Evolutionary conservation across 2,797 vertebrate genomes (phyloP), one percentile per base, ranked within the genome.

Genomic region (Cryptoprocta ferox): DNA sequence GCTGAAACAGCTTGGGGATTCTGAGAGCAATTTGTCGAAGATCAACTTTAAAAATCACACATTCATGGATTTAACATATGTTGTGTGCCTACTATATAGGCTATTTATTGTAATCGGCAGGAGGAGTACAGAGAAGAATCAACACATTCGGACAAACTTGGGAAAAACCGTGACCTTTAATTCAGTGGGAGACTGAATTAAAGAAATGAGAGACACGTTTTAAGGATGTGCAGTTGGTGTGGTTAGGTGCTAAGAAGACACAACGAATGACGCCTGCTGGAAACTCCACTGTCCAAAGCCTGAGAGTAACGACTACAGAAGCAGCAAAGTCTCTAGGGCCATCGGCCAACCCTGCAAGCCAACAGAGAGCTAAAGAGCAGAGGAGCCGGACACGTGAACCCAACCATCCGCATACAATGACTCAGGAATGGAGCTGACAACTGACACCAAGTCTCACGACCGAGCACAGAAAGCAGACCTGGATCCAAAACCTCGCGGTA

Each of bases 1-100:
- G 96, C 97, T 95, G 96, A 95, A 96, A 95, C 14, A 11, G 48
- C 5, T 2, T 16, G 75, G 24, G 75, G 56, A 80, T 85, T 79
- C 35, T n/a, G 5, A 59, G 0, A 86, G 63, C 56, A 95, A 63
- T 61, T 76, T 87, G 81, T 89, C 14, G 59, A 79, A 68, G 73
- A 59, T 82, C 42, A 42, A 45, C 92, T 84, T 95, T 66, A 30
- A 84, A 96, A 95, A 70, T 53, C 89, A 30, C 65, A 80, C 7
- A 65, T 18, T 56, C 61, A 32, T 4, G 0, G 73, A 26, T 48
- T 39, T 79, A 92, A 37, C 28, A 18, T 11, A 26, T 24, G 45
- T 4, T 15, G 37, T 39, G 8, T 13, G 30, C 14, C 85, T 37
- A 42, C 80, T 24, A 10, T 5, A 59, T 0, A 37, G 48, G 24